Evolutionary conservation across 92 coral and sea anemone species (phyloP).

Genomic region (Phymanthus crucifer): DNA sequence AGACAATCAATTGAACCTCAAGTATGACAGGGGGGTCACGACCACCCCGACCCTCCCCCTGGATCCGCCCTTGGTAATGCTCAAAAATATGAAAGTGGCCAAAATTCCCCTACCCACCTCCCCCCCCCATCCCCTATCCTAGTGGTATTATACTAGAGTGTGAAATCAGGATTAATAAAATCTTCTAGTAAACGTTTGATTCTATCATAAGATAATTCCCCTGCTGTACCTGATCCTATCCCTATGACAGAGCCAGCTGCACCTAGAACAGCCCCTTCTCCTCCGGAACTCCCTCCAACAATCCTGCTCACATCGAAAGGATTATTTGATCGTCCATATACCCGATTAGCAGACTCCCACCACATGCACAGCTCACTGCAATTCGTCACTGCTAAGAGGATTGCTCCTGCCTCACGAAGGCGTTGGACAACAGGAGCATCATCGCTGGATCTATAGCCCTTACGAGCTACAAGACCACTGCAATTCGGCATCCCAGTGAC

Average conservation of each 20-base stretch:
- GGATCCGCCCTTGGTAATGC: too few species aligned
- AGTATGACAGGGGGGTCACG: too few species aligned
- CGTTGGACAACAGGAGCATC: conserved; percentile 82
- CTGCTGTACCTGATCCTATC: conserved; percentile 79
- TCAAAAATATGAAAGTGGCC: neutral
- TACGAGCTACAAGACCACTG: conserved; percentile 88
- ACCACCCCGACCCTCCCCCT: too few species aligned
- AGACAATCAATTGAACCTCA: too few species aligned
- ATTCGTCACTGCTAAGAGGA: conserved; percentile 79
- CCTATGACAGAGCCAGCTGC: conserved; percentile 95
- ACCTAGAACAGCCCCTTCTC: conserved; percentile 92
- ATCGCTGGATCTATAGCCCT: conserved; percentile 55
- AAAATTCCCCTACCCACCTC: neutral
- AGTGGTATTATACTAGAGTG: too few species aligned
- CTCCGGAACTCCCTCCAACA: conserved; percentile 97
- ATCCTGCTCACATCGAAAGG: conserved; percentile 78
- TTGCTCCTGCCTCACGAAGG: conserved; percentile 82
- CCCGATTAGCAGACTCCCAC: conserved; percentile 96
- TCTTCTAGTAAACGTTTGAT: neutral
- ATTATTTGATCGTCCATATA: conserved; percentile 85
- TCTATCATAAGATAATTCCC: neutral
- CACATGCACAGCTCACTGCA: conserved; percentile 97
- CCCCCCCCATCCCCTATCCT: too few species aligned
- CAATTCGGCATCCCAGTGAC: conserved; percentile 79
- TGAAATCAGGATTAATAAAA: neutral